Evolutionary conservation across 2,797 vertebrate genomes (phyloP), one percentile per base, ranked within the genome.

Genomic region (Enteromius trimaculatus): DNA sequence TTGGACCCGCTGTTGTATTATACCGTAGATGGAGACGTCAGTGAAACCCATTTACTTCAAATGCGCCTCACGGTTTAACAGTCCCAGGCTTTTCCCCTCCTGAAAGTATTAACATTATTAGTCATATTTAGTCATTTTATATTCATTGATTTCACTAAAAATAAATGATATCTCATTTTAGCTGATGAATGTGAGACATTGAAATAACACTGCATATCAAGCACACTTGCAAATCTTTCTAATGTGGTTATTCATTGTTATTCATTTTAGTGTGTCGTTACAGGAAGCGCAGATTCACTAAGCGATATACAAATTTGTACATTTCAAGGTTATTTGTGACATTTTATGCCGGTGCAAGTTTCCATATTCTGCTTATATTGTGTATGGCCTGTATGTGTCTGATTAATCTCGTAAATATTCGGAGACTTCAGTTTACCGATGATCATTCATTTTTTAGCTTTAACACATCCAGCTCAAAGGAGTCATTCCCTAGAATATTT

Each of bases 1-100:
- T 74, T 49, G 53, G 77, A 34, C 49, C 62, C 51, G 37, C 51
- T 71, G 34, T 86, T 80, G 53, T 87, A 81, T 76, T 76, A 79
- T 85, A 65, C 51, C 31, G 23, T 65, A 47, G 70, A 85, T 49
- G 77, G 65, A 66, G 77, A 83, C 55, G 53, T 79, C 29, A n/a
- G 69, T 39, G 81, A 69, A 77, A 80, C 47, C 17, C 58, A 86
- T 62, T 80, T 29, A 8, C 58, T 77, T 64, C 8, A 47, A 69
- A 51, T 49, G 60, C 16, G 26, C 3, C 42, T 75, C 71, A 31
- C 26, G 19, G 26, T 31, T 26, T 65, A 34, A 31, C 6, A 23
- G 4, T 26, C 55, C 23, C 14, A 60, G 58, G 47, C 31, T 14
- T 37, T 34, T 70, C 2, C 6, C 2, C 26, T 26, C 6, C 21